A percentile compares a stretch with the other conserved stretches of the same genome.
Conservation (phyloP, 2,113 vertebrate genomes). For the Hippotragus niger region DNA sequence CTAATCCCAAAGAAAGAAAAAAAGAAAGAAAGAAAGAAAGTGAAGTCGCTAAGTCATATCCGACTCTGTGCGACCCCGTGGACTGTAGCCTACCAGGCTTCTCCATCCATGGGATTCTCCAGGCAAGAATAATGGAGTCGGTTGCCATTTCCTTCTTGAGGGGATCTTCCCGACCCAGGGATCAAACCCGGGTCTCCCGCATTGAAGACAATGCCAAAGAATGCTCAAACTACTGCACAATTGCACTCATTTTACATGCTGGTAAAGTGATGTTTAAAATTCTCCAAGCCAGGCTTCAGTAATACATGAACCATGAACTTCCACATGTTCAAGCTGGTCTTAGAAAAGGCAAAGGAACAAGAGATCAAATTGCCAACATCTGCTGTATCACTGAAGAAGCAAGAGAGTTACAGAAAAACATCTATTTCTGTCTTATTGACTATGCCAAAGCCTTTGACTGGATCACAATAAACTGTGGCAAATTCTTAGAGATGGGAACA, state of each 20-base stretch:
- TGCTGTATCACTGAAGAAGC: background rate
- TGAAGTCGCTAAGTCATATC: background rate
- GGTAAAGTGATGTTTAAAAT: background rate
- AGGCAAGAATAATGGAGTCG: background rate
- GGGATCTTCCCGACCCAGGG: background rate
- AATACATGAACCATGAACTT: background rate
- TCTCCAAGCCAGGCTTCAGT: background rate
- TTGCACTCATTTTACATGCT: background rate
- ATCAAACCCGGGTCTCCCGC: background rate
- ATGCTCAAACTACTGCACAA: background rate
- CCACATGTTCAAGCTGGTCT: background rate
- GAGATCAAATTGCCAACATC: background rate
- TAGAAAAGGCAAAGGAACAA: background rate
- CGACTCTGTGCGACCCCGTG: background rate
- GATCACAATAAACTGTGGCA: background rate
- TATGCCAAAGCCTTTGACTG: background rate
- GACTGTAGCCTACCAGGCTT: background rate
- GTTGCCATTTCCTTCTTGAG: background rate
- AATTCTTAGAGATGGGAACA: background rate
- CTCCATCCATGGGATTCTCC: background rate
- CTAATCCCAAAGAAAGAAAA: no score
- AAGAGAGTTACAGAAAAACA: background rate
- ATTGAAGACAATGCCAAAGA: background rate
- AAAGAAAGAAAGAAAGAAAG: no score
- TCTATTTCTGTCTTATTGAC: background rate